Evolutionary conservation across 2,888 invertebrate species (phyloP).

Genomic region (Apotomis turbidana): DNA sequence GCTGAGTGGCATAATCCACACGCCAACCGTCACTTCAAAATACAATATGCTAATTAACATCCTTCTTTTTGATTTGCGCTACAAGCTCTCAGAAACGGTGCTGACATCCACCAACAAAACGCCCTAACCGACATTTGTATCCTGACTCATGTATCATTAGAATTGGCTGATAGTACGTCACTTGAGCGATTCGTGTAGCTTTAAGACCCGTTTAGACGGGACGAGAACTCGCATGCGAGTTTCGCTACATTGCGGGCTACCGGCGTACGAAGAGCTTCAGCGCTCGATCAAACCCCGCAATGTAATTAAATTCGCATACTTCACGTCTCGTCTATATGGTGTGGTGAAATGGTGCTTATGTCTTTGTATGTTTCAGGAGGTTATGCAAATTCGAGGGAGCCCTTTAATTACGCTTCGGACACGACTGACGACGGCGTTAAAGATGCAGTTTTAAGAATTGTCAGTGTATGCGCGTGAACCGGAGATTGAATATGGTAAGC

Average conservation of each 20-base stretch:
- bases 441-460: constrained; percentile 79
- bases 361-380: neutral
- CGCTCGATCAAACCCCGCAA: no score
- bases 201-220: no score
- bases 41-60: constrained; percentile 83
- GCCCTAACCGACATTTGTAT: constrained; percentile 16
- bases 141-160: neutral
- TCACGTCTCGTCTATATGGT: no score
- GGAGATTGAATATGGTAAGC: constrained; percentile 71
- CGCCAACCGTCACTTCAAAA: constrained; percentile 81
- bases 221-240: no score
- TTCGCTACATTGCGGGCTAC: no score
- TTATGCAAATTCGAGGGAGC: constrained; percentile 75
- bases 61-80: constrained; percentile 73
- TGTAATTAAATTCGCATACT: no score
- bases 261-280: no score
- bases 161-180: neutral
- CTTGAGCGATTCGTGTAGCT: neutral
- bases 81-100: constrained; percentile 78
- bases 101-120: neutral
- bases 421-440: constrained; percentile 78
- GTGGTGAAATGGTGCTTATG: neutral
- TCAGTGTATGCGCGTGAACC: constrained; percentile 62
- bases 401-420: constrained; percentile 80
- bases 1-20: constrained; percentile 75